A percentile compares a stretch with the other conserved stretches of the same genome.
Evolutionary conservation across 2,797 vertebrate genomes (phyloP).

Genomic region (Meriones psammophilus): DNA sequence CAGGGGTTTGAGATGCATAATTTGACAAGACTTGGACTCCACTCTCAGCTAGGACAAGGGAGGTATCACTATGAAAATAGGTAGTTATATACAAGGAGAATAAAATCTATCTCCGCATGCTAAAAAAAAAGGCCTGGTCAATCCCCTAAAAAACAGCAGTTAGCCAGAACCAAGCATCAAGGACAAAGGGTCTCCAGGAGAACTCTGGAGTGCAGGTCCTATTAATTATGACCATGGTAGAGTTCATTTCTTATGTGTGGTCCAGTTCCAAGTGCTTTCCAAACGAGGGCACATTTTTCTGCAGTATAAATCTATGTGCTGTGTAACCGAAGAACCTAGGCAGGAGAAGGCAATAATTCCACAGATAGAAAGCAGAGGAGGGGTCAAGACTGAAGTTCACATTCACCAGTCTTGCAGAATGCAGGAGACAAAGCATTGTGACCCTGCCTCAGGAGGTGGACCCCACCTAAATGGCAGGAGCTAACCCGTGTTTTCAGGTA

Average conservation of each 20-base stretch:
- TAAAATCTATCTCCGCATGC: too few species aligned
- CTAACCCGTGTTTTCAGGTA: rapidly evolving
- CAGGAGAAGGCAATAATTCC: neutral
- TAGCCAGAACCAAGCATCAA: too few species aligned
- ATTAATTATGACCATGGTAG: neutral
- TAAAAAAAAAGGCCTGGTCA: too few species aligned
- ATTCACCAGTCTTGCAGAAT: neutral
- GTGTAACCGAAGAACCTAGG: neutral
- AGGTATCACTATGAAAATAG: too few species aligned
- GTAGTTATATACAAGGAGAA: too few species aligned
- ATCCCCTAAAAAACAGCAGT: too few species aligned
- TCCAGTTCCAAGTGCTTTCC: neutral
- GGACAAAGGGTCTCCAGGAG: too few species aligned
- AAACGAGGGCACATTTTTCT: neutral
- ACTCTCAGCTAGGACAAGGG: too few species aligned
- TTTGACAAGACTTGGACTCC: too few species aligned
- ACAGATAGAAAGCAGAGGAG: too few species aligned
- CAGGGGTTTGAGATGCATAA: too few species aligned
- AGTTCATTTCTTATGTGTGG: neutral
- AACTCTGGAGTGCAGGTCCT: too few species aligned
- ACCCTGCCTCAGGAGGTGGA: neutral
- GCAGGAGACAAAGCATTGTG: neutral
- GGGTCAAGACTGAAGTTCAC: neutral
- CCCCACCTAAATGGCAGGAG: neutral
- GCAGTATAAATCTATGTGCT: neutral